Conservation (phyloP, 2,113 vertebrate species). For the Stercorarius parasiticus region DNA sequence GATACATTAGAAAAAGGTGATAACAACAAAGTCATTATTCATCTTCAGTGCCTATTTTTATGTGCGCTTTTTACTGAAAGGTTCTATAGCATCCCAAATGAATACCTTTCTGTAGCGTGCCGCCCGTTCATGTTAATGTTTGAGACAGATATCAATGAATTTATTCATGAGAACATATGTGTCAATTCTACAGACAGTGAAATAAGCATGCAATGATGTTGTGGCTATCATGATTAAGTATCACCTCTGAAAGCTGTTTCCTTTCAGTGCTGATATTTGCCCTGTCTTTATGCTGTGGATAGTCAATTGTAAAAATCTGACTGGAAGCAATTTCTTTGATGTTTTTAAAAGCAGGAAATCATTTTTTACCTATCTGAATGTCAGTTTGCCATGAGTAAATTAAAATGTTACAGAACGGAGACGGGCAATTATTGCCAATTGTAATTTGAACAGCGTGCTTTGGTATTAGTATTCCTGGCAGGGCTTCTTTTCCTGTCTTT, state of each 20-base stretch:
- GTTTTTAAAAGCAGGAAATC: background rate
- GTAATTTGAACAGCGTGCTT: background rate
- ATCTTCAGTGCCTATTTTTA: background rate
- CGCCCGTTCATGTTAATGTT: background rate
- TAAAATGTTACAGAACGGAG: background rate
- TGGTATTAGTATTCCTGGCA: background rate
- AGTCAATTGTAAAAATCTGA: background rate
- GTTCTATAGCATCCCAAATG: background rate
- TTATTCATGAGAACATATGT: background rate
- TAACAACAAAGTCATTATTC: background rate
- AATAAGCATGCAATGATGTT: background rate
- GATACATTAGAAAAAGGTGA: background rate
- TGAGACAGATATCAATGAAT: background rate
- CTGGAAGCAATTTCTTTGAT: background rate
- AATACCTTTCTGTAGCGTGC: background rate
- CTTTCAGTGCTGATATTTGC: background rate
- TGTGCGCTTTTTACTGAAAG: background rate
- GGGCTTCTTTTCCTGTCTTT: background rate
- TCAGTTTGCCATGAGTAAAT: conserved; percentile 29
- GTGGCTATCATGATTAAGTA: background rate
- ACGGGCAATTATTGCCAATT: background rate
- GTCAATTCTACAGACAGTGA: background rate
- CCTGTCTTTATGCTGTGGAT: background rate
- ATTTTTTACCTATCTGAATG: conserved; percentile 8
- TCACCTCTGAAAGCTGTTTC: background rate